Conservation (phyloP, 2,113 vertebrate species). For the Caretta caretta region DNA sequence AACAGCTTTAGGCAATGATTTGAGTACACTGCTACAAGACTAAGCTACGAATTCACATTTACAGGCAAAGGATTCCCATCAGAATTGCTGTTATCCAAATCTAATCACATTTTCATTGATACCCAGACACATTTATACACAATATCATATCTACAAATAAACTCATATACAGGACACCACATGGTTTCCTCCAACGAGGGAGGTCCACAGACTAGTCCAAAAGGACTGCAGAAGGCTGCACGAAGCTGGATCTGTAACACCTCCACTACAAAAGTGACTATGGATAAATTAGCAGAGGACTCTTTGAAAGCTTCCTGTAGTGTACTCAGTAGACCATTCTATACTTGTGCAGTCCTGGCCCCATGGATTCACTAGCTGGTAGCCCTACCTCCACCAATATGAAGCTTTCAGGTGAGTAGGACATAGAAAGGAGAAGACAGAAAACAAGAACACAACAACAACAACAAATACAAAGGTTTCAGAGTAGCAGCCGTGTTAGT, state of each 20-base stretch:
- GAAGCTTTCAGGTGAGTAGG: not conserved
- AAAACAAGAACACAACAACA: not conserved
- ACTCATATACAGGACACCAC: too few species aligned
- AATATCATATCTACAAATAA: too few species aligned
- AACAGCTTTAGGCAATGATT: slow-evolving; percentile 11
- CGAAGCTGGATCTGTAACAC: not conserved
- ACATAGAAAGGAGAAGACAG: not conserved
- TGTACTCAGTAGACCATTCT: not conserved
- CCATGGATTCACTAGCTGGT: too few species aligned
- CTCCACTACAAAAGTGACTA: not conserved
- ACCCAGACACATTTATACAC: too few species aligned
- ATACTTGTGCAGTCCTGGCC: too few species aligned
- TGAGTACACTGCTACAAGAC: slow-evolving; percentile 17
- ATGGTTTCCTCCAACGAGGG: too few species aligned
- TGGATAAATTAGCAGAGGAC: not conserved
- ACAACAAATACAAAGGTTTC: not conserved
- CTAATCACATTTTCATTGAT: not conserved
- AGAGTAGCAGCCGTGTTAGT: too few species aligned
- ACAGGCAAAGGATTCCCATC: not conserved
- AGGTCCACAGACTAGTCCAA: not conserved
- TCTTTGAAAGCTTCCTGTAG: not conserved
- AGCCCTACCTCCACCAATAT: not conserved
- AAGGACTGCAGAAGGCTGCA: not conserved
- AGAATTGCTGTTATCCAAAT: not conserved
- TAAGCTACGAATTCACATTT: slow-evolving; percentile 2